Conservation (phyloP, 2,797 vertebrate genomes). For the Moxostoma hubbsi region DNA sequence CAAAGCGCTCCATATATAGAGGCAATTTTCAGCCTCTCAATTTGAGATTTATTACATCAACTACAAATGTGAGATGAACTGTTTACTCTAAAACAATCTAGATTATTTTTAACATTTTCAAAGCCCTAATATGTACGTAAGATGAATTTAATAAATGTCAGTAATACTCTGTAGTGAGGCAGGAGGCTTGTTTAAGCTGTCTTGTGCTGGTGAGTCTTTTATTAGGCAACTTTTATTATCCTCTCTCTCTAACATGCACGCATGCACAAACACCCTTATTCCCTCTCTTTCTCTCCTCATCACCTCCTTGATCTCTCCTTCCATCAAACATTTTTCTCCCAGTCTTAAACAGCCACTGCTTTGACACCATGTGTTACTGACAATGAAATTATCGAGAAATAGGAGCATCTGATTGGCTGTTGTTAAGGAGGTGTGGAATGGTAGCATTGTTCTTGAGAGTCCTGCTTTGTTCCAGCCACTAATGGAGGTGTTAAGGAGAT, state of each 20-base stretch:
- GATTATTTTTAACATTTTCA: no score
- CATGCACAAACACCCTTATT: constrained; percentile 56
- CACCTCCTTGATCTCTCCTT: constrained; percentile 57
- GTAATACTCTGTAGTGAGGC: no score
- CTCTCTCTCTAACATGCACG: constrained; percentile 76
- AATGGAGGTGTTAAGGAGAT: constrained; percentile 37
- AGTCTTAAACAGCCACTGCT: constrained; percentile 61
- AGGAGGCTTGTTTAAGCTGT: no score
- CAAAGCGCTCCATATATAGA: no score
- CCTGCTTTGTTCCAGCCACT: constrained; percentile 36
- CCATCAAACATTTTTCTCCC: constrained; percentile 61
- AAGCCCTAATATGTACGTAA: no score
- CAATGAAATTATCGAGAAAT: constrained; percentile 61
- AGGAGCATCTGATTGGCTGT: constrained; percentile 53
- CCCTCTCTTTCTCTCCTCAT: background rate
- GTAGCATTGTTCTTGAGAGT: constrained; percentile 12
- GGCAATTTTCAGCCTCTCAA: no score
- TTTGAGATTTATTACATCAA: no score
- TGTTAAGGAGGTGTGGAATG: constrained; percentile 17
- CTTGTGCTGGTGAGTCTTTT: no score
- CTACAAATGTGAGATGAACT: no score
- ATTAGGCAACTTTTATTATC: constrained; percentile 19
- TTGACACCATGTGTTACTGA: constrained; percentile 65
- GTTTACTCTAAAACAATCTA: no score
- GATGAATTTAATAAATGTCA: no score